Evolutionary conservation across 1,140 invertebrate genomes (phyloP), one percentile per base, ranked within the genome.

Genomic region (Augochlora pura): DNA sequence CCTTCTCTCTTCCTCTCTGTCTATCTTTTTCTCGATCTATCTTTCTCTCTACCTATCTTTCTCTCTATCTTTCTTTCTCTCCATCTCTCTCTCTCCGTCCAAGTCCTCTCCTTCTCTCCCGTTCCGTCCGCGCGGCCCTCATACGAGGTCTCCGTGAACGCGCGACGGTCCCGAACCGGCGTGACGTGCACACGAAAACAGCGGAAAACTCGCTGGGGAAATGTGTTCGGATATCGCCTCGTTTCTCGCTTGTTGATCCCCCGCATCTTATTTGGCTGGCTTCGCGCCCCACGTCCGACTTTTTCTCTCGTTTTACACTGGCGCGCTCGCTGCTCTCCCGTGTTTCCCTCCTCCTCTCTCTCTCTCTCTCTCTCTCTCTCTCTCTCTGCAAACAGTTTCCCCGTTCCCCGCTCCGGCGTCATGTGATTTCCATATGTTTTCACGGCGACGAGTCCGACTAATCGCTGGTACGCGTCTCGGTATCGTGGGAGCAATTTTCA

Each of bases 1-100:
- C 32, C 32, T 32, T 32, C 32, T 32, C 32, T 32, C 32, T 32
- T 32, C 4, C 32, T 4, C 4, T 32, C 32, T 32, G 1, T 32
- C 32, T n/a, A n/a, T 32, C 32, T 32, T 32, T 32, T 4, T 32
- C 32, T 32, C 32, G 32, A 2, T 32, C 32, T 32, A 2, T 32
- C 32, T 4, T 32, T 32, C 32, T 32, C 32, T 32, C 32, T 32
- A 1, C 4, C 32, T 32, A 1, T 46, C 42, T 46, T 12, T 46
- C 42, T 70, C 84, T 57, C 83, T 79, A 42, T 49, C 73, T 25
- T 62, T 49, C 62, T 54, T 62, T 83, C 65, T 77, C 32, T 32
- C 32, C 4, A 4, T 32, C 32, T 32, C 32, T 32, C 32, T 46
- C 42, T 46, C 10, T 46, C 42, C 69, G 83, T 57, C 82, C 77